Conservation (phyloP, 2,888 invertebrate species). For the Pyrrhia umbra region DNA sequence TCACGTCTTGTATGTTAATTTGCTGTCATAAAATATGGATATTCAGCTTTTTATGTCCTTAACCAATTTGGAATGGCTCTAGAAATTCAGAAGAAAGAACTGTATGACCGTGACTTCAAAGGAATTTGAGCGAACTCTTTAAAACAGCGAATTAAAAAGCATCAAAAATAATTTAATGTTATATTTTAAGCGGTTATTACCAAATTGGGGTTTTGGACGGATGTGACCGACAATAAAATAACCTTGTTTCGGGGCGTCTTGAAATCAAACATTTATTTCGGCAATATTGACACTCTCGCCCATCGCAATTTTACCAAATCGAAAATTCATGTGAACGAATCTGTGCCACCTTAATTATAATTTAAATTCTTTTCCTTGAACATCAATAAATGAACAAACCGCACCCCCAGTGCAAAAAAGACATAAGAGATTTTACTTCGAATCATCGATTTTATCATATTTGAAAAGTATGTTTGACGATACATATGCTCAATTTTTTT, state of each 20-base stretch:
- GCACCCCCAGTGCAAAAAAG: too few species aligned
- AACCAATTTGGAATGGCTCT: conserved; percentile 63
- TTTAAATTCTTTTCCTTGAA: conserved; percentile 11
- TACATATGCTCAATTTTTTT: too few species aligned
- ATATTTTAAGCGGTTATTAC: conserved; percentile 23
- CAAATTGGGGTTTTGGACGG: conserved; percentile 15
- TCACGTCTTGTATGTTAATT: conserved; percentile 86
- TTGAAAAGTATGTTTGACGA: too few species aligned
- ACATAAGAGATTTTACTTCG: too few species aligned
- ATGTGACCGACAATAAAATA: conserved; percentile 13
- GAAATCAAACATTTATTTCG: conserved; percentile 16
- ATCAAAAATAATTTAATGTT: conserved; percentile 33
- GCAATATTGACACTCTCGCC: conserved; percentile 31
- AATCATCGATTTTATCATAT: too few species aligned
- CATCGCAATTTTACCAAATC: too few species aligned
- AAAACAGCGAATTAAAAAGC: conserved; percentile 5
- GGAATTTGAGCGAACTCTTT: conserved; percentile 9
- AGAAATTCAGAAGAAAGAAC: conserved; percentile 68
- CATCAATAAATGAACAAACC: conserved; percentile 25
- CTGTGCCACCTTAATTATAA: neutral
- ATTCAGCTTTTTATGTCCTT: conserved; percentile 75
- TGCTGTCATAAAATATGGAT: conserved; percentile 78
- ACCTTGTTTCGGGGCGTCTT: conserved; percentile 1
- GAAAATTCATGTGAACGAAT: neutral
- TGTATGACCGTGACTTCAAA: conserved; percentile 35